These are phyloP conservation scores for Gryon sp. DNA, from an alignment of 1,140 invertebrate species.

Conservation along the genomic window DNA sequence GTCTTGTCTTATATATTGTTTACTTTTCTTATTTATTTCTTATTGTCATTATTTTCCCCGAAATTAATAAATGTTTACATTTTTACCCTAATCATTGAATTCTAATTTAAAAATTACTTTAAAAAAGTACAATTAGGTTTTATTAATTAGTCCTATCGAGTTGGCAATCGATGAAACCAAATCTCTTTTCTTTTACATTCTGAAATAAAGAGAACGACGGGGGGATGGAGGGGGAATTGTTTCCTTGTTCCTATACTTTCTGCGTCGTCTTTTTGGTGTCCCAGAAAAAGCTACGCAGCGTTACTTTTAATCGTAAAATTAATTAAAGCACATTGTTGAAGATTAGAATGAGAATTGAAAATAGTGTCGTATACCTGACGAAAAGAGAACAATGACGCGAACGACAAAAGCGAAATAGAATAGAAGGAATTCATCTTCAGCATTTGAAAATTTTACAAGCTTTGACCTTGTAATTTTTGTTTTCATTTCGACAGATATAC, in stretches of 20 bases:
- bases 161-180: no score
- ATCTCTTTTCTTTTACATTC: no score
- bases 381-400: constrained; percentile 22
- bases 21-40: no score
- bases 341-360: constrained; percentile 9
- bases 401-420: constrained; percentile 21
- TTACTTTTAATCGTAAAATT: constrained; percentile 22
- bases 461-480: constrained; percentile 40
- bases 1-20: no score
- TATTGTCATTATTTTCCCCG: no score
- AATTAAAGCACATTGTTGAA: constrained; percentile 21
- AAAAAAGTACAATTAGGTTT: constrained; percentile 2
- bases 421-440: constrained; percentile 21
- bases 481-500: constrained; percentile 18
- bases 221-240: no score
- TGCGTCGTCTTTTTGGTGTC: no score
- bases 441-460: constrained; percentile 29
- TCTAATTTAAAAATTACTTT: no score
- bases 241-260: no score
- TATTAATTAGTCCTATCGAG: constrained; percentile 15
- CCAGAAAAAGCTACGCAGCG: neutral
- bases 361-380: constrained; percentile 36
- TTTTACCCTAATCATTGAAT: no score
- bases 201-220: no score
- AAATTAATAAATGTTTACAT: no score